These are phyloP conservation scores for Pseudoips prasinana DNA, from an alignment of 2,888 invertebrate genomes.

Conservation along the genomic window DNA sequence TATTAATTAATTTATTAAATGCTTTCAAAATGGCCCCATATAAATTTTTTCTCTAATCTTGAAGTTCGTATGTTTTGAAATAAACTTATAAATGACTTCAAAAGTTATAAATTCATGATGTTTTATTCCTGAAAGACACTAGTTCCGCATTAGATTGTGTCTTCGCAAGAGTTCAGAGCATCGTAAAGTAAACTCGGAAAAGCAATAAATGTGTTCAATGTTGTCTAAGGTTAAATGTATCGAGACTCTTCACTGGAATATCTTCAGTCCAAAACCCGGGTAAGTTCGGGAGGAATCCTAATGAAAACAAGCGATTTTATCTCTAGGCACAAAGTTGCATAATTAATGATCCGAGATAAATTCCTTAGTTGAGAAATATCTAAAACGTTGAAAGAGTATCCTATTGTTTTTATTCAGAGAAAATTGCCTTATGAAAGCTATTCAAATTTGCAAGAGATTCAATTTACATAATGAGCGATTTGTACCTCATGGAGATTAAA, in stretches of 20 bases:
- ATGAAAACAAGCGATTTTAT: slow-evolving; percentile 25
- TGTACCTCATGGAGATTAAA: slow-evolving; percentile 72
- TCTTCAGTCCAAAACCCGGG: slow-evolving; percentile 6
- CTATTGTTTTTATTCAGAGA: slow-evolving; percentile 71
- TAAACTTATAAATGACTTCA: too few relatives aligned
- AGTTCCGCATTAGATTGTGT: too few relatives aligned
- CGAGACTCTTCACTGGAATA: slow-evolving; percentile 1
- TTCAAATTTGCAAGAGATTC: slow-evolving; percentile 77
- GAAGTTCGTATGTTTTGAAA: too few relatives aligned
- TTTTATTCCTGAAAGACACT: too few relatives aligned
- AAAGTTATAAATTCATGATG: too few relatives aligned
- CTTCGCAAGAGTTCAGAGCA: too few relatives aligned
- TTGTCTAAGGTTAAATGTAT: too few relatives aligned
- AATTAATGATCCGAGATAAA: slow-evolving; percentile 54
- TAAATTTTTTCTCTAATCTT: too few relatives aligned
- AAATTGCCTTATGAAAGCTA: slow-evolving; percentile 76
- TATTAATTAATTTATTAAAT: too few relatives aligned
- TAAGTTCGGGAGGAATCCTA: slow-evolving; percentile 10
- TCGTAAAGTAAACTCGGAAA: too few relatives aligned
- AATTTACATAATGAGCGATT: slow-evolving; percentile 80
- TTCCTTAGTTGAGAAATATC: slow-evolving; percentile 47
- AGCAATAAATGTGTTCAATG: background rate
- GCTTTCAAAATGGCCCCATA: too few relatives aligned
- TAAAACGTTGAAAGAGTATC: slow-evolving; percentile 59
- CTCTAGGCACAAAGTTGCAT: slow-evolving; percentile 40